Base-by-base conservation (phyloP, 2,113 vertebrate genomes). In the Pavo muticus region DNA sequence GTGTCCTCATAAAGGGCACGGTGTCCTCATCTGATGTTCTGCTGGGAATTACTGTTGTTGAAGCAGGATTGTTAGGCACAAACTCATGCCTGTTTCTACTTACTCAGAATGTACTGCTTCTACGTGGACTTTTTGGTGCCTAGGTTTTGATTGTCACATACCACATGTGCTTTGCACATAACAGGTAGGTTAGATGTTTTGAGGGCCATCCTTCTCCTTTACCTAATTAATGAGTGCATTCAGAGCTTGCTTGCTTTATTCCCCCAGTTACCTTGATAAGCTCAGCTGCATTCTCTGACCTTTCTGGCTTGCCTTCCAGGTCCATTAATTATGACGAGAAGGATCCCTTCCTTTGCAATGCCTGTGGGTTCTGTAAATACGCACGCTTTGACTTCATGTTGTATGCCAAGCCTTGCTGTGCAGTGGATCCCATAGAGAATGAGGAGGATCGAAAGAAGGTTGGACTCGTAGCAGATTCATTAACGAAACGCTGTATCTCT, bases 361-460 rank as follows among this genome's bases (percentile, higher is more conserved):
- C 99, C 74, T 99, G 99, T 74, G 99, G 99, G 47, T 99, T 99
- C 98, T 99, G 99, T 96, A 99, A 99, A 97, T 99, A 99, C 1
- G 99, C 99, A 14, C 98, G 99, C 88, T 99, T 99, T n/a, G 99
- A 99, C 96, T 99, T 99, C 98, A 99, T 99, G 99, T 96, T 99
- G 23, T 99, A 99, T 6, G 99, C 99, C 90, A 99, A 99, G 95
- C 99, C 99, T 12, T 99, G 99, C 97, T 99, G 99, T 25, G 99
- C 99, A 0, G 99, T 99, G 97, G 99, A 99, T 94, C 99, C 99
- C 73, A 99, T 99, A 24, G 99, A 99, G 91, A 99, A 99, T 11
- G 99, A 99, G 88, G 99, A 99, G 94, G 99, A 99, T 92, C 97
- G 99, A 64, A 99, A 99, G 97, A 99, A 99, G 98, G 99, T 99